A percentile compares a stretch with the other conserved stretches of the same genome.
Conservation (phyloP, 2,113 vertebrate species). For the Pogonocichla stellata region DNA sequence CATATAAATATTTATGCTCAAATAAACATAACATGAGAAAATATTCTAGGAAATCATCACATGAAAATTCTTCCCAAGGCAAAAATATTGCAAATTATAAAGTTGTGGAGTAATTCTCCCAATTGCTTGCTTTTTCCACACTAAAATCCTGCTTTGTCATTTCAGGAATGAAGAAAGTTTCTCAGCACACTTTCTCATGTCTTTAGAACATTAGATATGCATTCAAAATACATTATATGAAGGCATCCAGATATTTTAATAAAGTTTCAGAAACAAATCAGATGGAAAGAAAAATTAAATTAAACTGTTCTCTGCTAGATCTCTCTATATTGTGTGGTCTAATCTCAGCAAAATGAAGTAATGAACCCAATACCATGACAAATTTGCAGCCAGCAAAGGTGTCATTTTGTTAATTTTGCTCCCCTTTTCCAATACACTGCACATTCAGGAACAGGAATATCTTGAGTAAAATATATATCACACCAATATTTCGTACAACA, state of each 20-base stretch:
- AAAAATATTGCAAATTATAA: not conserved
- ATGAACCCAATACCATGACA: not conserved
- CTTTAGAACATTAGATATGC: not conserved
- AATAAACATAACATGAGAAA: not conserved
- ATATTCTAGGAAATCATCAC: not conserved
- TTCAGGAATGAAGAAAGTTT: not conserved
- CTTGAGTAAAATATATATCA: not conserved
- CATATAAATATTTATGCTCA: not conserved
- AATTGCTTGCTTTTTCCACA: not conserved
- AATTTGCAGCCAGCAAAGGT: not conserved
- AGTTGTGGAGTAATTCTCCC: not conserved
- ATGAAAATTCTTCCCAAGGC: not conserved
- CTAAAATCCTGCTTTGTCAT: not conserved
- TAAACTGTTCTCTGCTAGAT: not conserved
- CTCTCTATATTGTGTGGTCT: not conserved
- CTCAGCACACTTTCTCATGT: not conserved
- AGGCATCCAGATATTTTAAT: not conserved
- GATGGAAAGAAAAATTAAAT: not conserved
- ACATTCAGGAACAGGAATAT: not conserved
- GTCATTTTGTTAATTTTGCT: not conserved
- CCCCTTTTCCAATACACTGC: not conserved
- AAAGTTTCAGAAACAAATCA: not conserved
- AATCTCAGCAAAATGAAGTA: not conserved
- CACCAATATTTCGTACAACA: not conserved
- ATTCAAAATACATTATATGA: not conserved